These are phyloP conservation scores for Balaeniceps rex DNA, from an alignment of 2,113 vertebrate genomes.

Conservation along the genomic window DNA sequence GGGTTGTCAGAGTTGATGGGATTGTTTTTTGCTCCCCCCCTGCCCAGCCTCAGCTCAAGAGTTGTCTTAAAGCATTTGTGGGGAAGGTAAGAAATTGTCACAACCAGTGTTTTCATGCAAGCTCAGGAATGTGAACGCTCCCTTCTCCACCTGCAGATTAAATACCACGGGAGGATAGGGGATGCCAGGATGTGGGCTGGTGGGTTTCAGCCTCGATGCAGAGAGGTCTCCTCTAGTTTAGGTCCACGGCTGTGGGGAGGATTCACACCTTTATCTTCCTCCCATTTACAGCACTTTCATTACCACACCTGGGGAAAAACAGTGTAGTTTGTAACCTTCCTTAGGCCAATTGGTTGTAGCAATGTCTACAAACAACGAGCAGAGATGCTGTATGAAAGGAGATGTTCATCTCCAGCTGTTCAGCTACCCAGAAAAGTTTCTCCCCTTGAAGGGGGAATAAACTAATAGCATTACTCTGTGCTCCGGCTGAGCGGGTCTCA, in stretches of 20 bases:
- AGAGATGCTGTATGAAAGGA: not conserved
- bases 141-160: not conserved
- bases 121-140: not conserved
- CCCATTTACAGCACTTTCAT: not conserved
- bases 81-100: not conserved
- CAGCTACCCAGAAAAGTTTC: not conserved
- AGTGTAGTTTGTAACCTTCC: not conserved
- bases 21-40: not conserved
- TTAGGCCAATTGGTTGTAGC: not conserved
- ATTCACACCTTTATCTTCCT: not conserved
- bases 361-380: not conserved
- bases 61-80: not conserved
- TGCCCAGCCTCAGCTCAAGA: not conserved
- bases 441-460: not conserved
- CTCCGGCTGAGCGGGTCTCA: not conserved
- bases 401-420: not conserved
- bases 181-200: not conserved
- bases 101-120: not conserved
- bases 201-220: not conserved
- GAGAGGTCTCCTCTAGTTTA: not conserved
- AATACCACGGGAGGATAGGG: not conserved
- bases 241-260: not conserved
- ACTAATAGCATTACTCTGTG: not conserved
- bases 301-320: not conserved
- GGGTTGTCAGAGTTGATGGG: not conserved